These are phyloP conservation scores for Microcebus lehilahytsara DNA, from an alignment of 2,113 vertebrate species.

Conservation along the genomic window DNA sequence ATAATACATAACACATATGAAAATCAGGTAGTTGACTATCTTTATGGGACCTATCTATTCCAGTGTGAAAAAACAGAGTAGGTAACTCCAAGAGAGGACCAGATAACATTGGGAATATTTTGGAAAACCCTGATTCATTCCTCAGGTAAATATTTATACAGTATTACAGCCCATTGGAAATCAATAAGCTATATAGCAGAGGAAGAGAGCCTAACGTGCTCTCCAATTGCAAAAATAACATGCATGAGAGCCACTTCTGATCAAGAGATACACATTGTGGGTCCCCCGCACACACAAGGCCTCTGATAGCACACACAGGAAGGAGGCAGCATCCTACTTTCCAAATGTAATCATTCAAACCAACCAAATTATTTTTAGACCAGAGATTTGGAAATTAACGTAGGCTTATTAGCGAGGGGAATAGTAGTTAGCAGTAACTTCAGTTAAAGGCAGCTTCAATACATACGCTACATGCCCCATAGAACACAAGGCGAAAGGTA, in stretches of 20 bases:
- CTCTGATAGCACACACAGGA: neutral
- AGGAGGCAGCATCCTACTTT: neutral
- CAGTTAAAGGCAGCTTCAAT: neutral
- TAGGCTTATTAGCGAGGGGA: neutral
- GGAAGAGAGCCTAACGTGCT: neutral
- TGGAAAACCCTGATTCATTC: neutral
- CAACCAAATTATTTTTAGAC: neutral
- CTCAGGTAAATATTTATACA: neutral
- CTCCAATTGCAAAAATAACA: neutral
- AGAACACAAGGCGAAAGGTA: conserved; percentile 19
- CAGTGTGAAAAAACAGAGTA: neutral
- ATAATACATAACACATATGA: neutral
- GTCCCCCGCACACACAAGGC: neutral
- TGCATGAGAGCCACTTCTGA: neutral
- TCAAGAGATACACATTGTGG: neutral
- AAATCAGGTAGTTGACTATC: neutral
- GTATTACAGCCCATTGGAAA: neutral
- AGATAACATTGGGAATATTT: neutral
- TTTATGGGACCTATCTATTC: neutral
- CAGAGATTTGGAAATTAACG: neutral
- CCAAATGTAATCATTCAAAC: neutral
- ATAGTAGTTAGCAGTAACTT: neutral
- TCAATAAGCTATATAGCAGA: neutral
- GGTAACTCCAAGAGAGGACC: neutral
- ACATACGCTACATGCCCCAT: neutral